phyloP scores from a whole-genome alignment of 2,888 invertebrate species.

The Chymomyza caudatula region DNA sequence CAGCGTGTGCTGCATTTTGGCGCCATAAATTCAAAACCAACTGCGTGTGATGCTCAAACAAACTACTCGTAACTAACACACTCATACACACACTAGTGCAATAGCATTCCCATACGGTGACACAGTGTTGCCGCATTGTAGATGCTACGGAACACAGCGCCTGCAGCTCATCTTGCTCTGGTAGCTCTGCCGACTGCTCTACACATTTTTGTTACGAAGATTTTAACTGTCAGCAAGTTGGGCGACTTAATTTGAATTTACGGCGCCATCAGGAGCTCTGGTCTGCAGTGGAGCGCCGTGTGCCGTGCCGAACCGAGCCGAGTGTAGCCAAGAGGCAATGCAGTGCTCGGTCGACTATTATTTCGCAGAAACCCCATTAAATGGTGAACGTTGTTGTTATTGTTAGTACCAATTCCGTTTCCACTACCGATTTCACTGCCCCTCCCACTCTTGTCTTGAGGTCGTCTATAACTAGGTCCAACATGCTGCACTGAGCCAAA shows the following conservation, averaged over 20 bases:
- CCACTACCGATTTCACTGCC: conserved; percentile 11
- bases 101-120: conserved; percentile 14
- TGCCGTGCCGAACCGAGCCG: not conserved
- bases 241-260: conserved; percentile 71
- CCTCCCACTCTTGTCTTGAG: conserved; percentile 42
- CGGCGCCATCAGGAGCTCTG: conserved; percentile 58
- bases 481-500: conserved; percentile 17
- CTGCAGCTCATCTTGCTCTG: conserved; percentile 39
- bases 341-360: conserved; percentile 49
- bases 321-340: not conserved
- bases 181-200: conserved; percentile 10
- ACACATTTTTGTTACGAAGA: conserved; percentile 67
- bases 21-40: conserved; percentile 60
- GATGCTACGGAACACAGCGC: conserved; percentile 4
- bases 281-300: not conserved
- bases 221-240: conserved; percentile 71
- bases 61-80: conserved; percentile 50
- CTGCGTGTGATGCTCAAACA: conserved; percentile 50
- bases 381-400: conserved; percentile 39
- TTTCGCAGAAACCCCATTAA: conserved; percentile 69
- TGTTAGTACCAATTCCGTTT: not conserved
- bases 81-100: conserved; percentile 13
- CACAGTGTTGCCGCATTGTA: conserved; percentile 18
- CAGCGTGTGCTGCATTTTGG: conserved; percentile 38
- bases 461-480: conserved; percentile 34